Base-by-base conservation (phyloP, 2,888 invertebrate genomes). In the Rhodophaea formosa region DNA sequence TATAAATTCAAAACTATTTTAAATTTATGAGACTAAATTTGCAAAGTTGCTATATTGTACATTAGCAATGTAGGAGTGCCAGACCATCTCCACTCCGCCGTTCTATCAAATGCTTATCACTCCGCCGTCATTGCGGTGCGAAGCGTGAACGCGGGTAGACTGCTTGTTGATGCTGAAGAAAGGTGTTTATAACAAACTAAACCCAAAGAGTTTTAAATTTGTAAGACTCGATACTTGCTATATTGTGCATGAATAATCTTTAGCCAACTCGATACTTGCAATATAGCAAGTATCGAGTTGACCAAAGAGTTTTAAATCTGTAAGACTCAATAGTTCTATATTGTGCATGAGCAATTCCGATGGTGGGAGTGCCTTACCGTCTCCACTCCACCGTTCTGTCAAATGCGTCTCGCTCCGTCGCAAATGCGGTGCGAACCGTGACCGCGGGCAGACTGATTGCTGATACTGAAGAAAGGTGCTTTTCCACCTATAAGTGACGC, bases 61-160 rank as follows among this genome's bases (percentile, higher is more conserved):
- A n/a, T n/a, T n/a, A n/a, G n/a, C n/a, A n/a, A n/a, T n/a, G 35
- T 53, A 30, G 57, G 57, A 49, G 63, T 60, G 55, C 35, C 55
- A 51, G 56, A 47, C 57, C 46, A 58, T 12, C 49, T 58, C 45
- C 23, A 23, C 49, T 58, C 45, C 42, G n/a, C 58, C 29, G 59
- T 60, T 57, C 55, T 44, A 44, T 56, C 56, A 58, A 60, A 62
- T 58, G 57, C 60, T 35, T 59, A 12, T 53, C 58, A 60, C 56
- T 60, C 53, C 44, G 51, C 47, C 39, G 55, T 10, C 45, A 45
- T 45, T 52, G 45, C n/a, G 53, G 55, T 45, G 53, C 58, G 51
- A 43, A 32, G 59, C 55, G 53, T 59, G 59, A 59, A 56, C 53
- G 56, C 30, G 10, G 15, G 53, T 42, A 45, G 55, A 57, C 57